Conservation (phyloP, 2,797 vertebrate genomes). For the Oreochromis mossambicus region DNA sequence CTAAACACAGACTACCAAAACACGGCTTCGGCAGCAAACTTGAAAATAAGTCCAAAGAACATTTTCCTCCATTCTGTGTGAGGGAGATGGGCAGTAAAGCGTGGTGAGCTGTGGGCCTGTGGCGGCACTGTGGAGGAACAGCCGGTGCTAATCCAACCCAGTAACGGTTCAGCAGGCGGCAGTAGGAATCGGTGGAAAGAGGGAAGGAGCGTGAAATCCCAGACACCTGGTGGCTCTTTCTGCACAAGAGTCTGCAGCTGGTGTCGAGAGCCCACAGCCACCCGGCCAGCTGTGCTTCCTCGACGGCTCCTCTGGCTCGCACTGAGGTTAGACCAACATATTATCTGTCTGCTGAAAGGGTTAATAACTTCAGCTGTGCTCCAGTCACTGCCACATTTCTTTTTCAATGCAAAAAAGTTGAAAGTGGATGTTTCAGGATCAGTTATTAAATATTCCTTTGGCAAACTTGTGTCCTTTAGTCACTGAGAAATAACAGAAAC, state of each 20-base stretch:
- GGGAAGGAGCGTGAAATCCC: constrained; percentile 64
- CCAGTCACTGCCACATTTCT: neutral
- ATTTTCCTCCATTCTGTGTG: neutral
- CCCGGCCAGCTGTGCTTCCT: constrained; percentile 54
- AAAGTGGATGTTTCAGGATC: neutral
- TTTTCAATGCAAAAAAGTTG: neutral
- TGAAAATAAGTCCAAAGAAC: neutral
- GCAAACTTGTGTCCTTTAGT: neutral
- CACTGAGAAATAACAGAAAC: neutral
- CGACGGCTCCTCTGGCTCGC: neutral
- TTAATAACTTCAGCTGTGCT: neutral
- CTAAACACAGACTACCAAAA: neutral
- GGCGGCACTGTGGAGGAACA: constrained; percentile 40
- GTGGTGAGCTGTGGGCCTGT: neutral
- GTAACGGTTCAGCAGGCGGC: constrained; percentile 54
- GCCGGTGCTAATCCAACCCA: constrained; percentile 54
- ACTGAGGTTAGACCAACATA: neutral
- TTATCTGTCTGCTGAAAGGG: neutral
- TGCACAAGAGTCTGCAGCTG: constrained; percentile 65
- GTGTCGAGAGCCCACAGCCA: constrained; percentile 42
- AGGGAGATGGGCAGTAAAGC: neutral
- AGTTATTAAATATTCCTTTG: neutral
- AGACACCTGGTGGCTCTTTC: constrained; percentile 64
- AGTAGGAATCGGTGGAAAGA: constrained; percentile 43
- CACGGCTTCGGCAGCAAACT: neutral